Conservation (phyloP, 2,113 vertebrate genomes). For the Hyla sarda region DNA sequence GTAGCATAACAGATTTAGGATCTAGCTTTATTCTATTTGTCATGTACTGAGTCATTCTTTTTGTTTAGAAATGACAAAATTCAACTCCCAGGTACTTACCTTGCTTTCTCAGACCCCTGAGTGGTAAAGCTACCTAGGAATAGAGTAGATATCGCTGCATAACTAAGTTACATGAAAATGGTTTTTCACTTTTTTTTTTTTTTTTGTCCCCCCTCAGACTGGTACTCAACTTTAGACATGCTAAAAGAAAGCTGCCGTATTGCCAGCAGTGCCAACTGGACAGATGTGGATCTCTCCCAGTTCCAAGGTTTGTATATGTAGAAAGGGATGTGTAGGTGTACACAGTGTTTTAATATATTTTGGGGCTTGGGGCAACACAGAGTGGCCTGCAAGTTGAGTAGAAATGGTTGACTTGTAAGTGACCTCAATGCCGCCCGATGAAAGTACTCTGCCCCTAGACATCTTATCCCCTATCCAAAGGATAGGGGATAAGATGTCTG, state of each 20-base stretch:
- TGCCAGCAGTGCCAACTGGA: conserved; percentile 88
- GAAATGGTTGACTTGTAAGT: no score
- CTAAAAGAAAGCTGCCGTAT: conserved; percentile 88
- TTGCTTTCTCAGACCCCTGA: not conserved
- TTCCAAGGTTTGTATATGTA: conserved; percentile 78
- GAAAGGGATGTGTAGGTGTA: not conserved
- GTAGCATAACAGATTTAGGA: not conserved
- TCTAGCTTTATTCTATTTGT: not conserved
- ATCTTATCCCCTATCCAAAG: no score
- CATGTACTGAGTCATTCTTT: not conserved
- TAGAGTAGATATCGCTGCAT: no score
- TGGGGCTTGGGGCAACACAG: not conserved
- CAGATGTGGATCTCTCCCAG: conserved; percentile 86
- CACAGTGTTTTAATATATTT: not conserved
- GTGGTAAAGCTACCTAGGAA: no score
- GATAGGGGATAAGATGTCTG: no score
- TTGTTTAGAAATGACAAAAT: not conserved
- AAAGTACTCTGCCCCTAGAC: no score
- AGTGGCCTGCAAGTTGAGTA: not conserved
- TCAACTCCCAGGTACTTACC: not conserved
- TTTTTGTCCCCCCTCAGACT: conserved; percentile 75
- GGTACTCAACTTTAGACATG: conserved; percentile 86
- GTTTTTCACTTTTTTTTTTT: not conserved
- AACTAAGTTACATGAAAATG: not conserved
- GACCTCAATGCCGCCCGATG: no score